Conservation (phyloP, 2,888 invertebrate genomes). For the Epinotia bilunana region DNA sequence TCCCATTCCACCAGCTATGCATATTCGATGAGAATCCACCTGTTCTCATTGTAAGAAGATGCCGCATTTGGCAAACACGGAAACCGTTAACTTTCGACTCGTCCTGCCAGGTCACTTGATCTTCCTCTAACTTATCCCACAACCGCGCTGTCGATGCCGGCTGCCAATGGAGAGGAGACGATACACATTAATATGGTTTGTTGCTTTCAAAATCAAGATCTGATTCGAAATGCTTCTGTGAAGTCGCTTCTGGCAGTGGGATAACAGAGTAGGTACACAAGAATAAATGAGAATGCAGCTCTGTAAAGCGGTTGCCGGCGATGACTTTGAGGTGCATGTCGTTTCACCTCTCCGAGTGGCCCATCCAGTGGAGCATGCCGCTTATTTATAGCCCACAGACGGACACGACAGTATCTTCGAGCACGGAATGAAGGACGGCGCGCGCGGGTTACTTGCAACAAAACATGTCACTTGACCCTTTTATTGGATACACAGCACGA, state of each 20-base stretch:
- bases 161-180: neutral
- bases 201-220: neutral
- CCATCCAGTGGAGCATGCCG: constrained; percentile 20
- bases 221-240: neutral
- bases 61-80: constrained; percentile 11
- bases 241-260: neutral
- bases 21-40: neutral
- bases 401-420: constrained; percentile 1
- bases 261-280: neutral
- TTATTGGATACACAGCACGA: neutral
- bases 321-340: constrained; percentile 26
- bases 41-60: neutral
- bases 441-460: neutral
- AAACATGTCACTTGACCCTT: constrained; percentile 10
- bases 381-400: constrained; percentile 27
- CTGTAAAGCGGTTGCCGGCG: constrained; percentile 7
- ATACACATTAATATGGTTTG: neutral
- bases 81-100: no score
- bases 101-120: constrained; percentile 51
- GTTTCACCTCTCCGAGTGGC: constrained; percentile 20
- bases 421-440: constrained; percentile 2
- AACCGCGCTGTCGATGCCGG: constrained; percentile 30
- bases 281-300: neutral
- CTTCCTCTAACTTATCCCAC: constrained; percentile 15
- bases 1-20: neutral